phyloP scores from a whole-genome alignment of 2,113 vertebrate genomes.

The Aphelocoma coerulescens region DNA sequence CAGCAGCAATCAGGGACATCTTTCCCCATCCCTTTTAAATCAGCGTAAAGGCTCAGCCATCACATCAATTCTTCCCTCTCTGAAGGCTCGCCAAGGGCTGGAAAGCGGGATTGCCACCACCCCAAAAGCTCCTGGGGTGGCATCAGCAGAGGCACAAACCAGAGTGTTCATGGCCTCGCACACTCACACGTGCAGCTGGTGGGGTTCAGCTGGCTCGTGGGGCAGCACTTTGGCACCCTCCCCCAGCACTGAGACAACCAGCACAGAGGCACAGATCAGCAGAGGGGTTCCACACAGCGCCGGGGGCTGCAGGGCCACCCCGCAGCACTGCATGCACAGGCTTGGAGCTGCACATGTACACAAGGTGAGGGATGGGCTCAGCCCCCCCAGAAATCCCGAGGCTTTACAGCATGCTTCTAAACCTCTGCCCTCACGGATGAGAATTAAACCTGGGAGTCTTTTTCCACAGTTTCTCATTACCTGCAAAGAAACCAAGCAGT shows the following conservation, averaged over 20 bases:
- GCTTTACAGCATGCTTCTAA: not conserved
- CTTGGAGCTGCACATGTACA: accelerated
- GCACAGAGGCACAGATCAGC: accelerated
- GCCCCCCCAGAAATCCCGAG: not conserved
- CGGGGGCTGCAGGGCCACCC: not conserved
- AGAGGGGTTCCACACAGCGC: not conserved
- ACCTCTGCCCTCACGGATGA: not conserved
- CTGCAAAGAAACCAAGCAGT: not conserved
- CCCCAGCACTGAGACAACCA: not conserved
- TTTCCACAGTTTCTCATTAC: not conserved
- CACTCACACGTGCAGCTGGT: accelerated
- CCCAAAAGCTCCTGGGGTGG: not conserved
- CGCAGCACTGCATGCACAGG: accelerated
- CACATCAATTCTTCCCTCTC: not conserved
- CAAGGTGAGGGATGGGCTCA: not conserved
- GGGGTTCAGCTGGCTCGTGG: not conserved
- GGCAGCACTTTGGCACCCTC: not conserved
- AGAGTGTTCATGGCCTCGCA: accelerated
- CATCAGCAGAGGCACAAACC: not conserved
- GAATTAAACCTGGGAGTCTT: not conserved
- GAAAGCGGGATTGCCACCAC: not conserved
- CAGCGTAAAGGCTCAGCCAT: not conserved
- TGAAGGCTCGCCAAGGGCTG: not conserved
- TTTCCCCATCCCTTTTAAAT: not conserved
- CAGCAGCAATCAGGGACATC: not conserved